phyloP scores from a whole-genome alignment of 2,797 vertebrate genomes.

The Xenentodon cancila region DNA sequence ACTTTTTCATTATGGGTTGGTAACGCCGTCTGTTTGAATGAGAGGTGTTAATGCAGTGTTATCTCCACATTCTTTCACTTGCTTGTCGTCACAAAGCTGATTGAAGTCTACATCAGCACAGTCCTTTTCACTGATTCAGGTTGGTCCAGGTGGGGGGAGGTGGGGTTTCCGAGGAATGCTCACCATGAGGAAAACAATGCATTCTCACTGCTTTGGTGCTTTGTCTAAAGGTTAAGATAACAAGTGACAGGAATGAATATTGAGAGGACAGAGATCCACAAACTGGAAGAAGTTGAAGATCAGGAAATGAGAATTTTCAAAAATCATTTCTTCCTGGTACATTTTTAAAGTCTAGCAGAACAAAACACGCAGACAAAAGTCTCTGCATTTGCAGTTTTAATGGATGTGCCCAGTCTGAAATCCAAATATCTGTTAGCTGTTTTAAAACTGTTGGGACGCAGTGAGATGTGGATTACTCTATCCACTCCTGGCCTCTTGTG shows the following conservation, averaged over 20 bases:
- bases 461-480: not conserved
- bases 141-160: conserved; percentile 30
- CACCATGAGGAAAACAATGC: conserved; percentile 54
- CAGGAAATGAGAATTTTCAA: no score
- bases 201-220: conserved; percentile 63
- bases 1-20: not conserved
- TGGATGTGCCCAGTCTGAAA: no score
- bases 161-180: conserved; percentile 56
- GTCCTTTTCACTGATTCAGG: not conserved
- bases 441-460: not conserved
- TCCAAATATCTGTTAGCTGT: no score
- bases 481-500: conserved; percentile 57
- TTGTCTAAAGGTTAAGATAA: conserved; percentile 31
- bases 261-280: conserved; percentile 1
- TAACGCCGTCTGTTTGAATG: not conserved
- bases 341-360: not conserved
- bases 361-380: no score
- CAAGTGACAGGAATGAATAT: conserved; percentile 23
- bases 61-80: not conserved
- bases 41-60: no score
- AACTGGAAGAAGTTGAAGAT: not conserved
- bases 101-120: conserved; percentile 5
- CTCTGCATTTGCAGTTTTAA: no score
- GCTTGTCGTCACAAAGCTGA: conserved; percentile 3
- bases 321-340: not conserved